Conservation (phyloP, 2,113 vertebrate species). For the Scomber scombrus region DNA sequence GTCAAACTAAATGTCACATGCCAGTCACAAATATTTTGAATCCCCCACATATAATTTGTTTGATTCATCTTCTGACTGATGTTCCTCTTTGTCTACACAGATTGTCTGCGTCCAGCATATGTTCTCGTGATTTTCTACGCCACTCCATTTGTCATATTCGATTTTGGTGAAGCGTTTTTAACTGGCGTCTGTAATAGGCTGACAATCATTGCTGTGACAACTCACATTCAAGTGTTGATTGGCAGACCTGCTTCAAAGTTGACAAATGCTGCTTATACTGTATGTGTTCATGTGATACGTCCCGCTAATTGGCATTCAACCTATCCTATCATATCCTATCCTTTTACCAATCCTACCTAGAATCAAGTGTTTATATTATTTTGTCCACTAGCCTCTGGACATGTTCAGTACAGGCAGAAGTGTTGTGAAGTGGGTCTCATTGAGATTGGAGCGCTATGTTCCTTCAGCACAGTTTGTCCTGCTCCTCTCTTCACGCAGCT, state of each 20-base stretch:
- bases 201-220: constrained; percentile 4
- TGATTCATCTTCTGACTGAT: neutral
- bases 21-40: neutral
- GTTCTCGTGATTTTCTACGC: neutral
- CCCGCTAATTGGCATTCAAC: constrained; percentile 8
- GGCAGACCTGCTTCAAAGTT: neutral
- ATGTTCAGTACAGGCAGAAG: constrained; percentile 17
- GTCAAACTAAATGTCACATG: neutral
- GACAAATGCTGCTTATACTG: neutral
- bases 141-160: constrained; percentile 3
- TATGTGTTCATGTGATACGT: no score
- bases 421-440: constrained; percentile 33
- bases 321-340: neutral
- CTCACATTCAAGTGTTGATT: constrained; percentile 8
- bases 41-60: neutral
- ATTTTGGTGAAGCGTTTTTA: constrained; percentile 4
- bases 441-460: constrained; percentile 18
- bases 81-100: neutral
- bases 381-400: neutral
- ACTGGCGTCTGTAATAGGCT: neutral
- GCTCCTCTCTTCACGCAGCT: constrained; percentile 33
- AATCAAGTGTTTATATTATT: constrained; percentile 11
- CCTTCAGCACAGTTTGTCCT: constrained; percentile 23
- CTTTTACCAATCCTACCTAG: neutral
- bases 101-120: neutral